Conservation (phyloP, 64 coral and sea anemone species). For the Actinia equina region DNA sequence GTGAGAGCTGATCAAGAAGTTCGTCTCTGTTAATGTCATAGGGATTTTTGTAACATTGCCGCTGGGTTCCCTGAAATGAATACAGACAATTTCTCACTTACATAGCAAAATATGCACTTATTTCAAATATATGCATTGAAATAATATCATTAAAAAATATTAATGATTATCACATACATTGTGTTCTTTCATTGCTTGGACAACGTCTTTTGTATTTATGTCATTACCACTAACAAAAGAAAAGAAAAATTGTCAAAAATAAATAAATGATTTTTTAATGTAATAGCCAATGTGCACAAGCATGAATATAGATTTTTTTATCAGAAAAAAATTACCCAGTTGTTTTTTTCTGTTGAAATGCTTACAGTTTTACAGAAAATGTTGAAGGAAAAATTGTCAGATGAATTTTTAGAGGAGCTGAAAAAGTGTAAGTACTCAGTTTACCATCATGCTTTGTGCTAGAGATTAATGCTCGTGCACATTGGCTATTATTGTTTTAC, state of each 20-base stretch:
- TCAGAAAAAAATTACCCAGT: not conserved
- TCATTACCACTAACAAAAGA: constrained; percentile 23
- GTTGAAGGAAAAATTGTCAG: no score
- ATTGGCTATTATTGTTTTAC: not conserved
- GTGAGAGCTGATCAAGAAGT: constrained; percentile 92
- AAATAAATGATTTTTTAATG: not conserved
- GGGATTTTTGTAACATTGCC: constrained; percentile 92
- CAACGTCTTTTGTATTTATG: constrained; percentile 6
- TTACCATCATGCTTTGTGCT: no score
- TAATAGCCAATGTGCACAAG: not conserved
- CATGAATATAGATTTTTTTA: not conserved
- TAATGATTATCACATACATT: not conserved
- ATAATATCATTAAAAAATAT: not conserved
- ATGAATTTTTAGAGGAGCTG: no score
- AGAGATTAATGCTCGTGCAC: no score
- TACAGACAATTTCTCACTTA: not conserved
- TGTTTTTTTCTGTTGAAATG: no score
- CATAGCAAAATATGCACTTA: no score
- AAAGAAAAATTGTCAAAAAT: constrained; percentile 18
- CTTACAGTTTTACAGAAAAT: no score
- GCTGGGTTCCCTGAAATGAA: not conserved
- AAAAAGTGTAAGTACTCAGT: no score
- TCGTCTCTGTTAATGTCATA: constrained; percentile 92
- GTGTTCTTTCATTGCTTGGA: not conserved
- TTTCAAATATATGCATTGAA: no score